These are phyloP conservation scores for Portevinia maculata DNA, from an alignment of 2,888 invertebrate species.

Conservation along the genomic window DNA sequence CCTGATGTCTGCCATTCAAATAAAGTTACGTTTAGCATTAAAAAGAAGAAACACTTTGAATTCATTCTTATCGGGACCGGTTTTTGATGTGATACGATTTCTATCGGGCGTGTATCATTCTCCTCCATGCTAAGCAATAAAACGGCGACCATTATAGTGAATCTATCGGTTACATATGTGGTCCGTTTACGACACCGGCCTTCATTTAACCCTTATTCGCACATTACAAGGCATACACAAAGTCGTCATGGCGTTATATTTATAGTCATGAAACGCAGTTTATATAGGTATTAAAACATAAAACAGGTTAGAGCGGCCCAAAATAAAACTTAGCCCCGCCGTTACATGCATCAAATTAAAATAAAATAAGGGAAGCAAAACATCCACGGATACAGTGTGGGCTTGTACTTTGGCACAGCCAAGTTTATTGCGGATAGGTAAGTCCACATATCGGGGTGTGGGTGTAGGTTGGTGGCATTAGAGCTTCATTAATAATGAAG, in stretches of 20 bases:
- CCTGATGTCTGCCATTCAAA: conserved; percentile 69
- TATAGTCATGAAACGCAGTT: conserved; percentile 14
- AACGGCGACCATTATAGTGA: conserved; percentile 56
- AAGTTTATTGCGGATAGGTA: conserved; percentile 14
- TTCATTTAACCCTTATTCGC: conserved; percentile 58
- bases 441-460: not conserved
- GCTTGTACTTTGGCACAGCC: not conserved
- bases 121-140: conserved; percentile 39
- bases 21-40: conserved; percentile 34
- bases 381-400: conserved; percentile 9
- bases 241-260: conserved; percentile 5
- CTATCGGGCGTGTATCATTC: not conserved
- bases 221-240: not conserved
- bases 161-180: conserved; percentile 67
- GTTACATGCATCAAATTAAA: conserved; percentile 64
- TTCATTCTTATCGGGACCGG: conserved; percentile 4
- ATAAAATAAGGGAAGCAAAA: conserved; percentile 53
- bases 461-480: conserved; percentile 20
- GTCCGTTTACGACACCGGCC: conserved; percentile 43
- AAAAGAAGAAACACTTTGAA: conserved; percentile 32
- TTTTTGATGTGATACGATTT: conserved; percentile 39
- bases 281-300: conserved; percentile 12
- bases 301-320: not conserved
- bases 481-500: conserved; percentile 53
- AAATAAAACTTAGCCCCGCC: conserved; percentile 29